Conservation (phyloP, 2,888 invertebrate species). For the Spodoptera littoralis region DNA sequence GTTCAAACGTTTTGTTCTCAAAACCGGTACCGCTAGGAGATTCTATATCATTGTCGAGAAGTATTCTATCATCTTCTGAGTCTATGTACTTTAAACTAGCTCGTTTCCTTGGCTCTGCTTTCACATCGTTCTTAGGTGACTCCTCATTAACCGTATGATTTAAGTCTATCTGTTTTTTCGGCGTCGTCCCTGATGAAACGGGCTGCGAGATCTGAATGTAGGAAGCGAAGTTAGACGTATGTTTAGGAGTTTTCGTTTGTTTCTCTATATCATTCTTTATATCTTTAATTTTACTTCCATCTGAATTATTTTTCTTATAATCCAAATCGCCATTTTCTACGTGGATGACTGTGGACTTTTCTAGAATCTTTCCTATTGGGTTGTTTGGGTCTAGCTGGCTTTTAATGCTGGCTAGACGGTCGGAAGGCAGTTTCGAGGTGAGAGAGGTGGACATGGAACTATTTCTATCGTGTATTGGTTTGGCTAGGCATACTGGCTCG, state of each 20-base stretch:
- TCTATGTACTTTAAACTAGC: slow-evolving; percentile 80
- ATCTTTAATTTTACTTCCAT: slow-evolving; percentile 69
- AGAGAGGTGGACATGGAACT: slow-evolving; percentile 77
- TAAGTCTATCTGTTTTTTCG: slow-evolving; percentile 68
- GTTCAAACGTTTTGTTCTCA: slow-evolving; percentile 85
- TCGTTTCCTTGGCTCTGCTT: slow-evolving; percentile 67
- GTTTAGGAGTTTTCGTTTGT: slow-evolving; percentile 83
- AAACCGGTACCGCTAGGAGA: slow-evolving; percentile 85
- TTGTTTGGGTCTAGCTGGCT: slow-evolving; percentile 86
- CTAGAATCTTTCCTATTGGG: slow-evolving; percentile 86
- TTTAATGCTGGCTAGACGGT: slow-evolving; percentile 83
- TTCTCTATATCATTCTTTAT: slow-evolving; percentile 82
- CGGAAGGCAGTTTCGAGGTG: slow-evolving; percentile 78
- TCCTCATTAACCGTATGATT: slow-evolving; percentile 68
- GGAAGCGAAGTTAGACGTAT: slow-evolving; percentile 90
- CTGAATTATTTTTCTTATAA: slow-evolving; percentile 55
- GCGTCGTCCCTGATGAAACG: slow-evolving; percentile 80
- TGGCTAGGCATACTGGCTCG: slow-evolving; percentile 79
- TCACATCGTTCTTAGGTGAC: slow-evolving; percentile 61
- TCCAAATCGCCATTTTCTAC: slow-evolving; percentile 79
- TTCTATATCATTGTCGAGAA: slow-evolving; percentile 82
- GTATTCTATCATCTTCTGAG: slow-evolving; percentile 75
- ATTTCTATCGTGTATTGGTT: slow-evolving; percentile 73
- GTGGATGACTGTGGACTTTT: slow-evolving; percentile 85
- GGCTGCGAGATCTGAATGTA: slow-evolving; percentile 89